A percentile compares a stretch with the other conserved stretches of the same genome.
Conservation (phyloP, 2,113 vertebrate genomes). For the Cyprinodon brontotheroides region DNA sequence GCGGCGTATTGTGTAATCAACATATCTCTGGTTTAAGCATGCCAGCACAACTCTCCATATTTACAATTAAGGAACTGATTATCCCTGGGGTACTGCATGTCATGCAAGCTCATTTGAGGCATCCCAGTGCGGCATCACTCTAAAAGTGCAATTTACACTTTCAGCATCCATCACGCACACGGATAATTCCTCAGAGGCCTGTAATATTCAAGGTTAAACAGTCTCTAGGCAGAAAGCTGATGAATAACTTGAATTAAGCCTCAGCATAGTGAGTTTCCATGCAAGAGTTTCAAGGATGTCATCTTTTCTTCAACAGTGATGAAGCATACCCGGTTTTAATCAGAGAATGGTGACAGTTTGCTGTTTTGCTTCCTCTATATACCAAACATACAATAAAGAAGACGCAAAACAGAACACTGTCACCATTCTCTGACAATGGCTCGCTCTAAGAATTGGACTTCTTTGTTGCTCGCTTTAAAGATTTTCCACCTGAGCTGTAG, state of each 20-base stretch:
- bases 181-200: slow-evolving; percentile 1
- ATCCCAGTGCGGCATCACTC: slow-evolving; percentile 29
- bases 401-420: neutral
- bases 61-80: slow-evolving; percentile 51
- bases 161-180: slow-evolving; percentile 47
- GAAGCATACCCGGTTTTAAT: neutral
- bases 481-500: too few species aligned
- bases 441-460: neutral
- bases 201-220: slow-evolving; percentile 40
- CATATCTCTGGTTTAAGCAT: slow-evolving; percentile 54
- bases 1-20: slow-evolving; percentile 53
- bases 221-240: slow-evolving; percentile 6
- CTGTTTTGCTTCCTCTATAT: too few species aligned
- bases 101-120: slow-evolving; percentile 50
- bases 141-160: slow-evolving; percentile 64
- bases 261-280: slow-evolving; percentile 1
- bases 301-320: neutral
- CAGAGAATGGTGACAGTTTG: too few species aligned
- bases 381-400: neutral
- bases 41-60: slow-evolving; percentile 39
- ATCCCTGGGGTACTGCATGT: slow-evolving; percentile 50
- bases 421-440: neutral
- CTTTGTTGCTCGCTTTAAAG: too few species aligned
- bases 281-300: slow-evolving; percentile 1
- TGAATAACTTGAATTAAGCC: slow-evolving; percentile 9